Base-by-base conservation (phyloP, 2,113 vertebrate genomes). In the Microtus oregoni region DNA sequence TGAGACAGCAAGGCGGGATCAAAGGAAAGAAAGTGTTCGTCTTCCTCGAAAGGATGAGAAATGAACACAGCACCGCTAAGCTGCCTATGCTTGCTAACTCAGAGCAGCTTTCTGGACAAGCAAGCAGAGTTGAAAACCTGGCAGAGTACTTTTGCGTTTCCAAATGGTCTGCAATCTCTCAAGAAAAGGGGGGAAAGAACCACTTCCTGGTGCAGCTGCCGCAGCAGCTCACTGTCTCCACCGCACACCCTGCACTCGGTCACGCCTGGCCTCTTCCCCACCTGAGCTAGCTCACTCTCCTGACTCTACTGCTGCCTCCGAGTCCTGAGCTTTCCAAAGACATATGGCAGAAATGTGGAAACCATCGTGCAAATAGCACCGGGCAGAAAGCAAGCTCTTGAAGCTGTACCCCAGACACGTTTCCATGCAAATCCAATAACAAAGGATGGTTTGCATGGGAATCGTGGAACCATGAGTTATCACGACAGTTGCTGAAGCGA, bases 311-410 rank as follows among this genome's bases (percentile, higher is more conserved):
- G 78, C 95, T 0, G 10, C 72, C 94, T 81, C 68, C 15, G 88
- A 88, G 92, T 73, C 86, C 38, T 35, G 38, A 87, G 87, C 70
- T 77, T 85, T 28, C n/a, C 32, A 15, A 90, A 97, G 96, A 96
- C 96, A 94, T 22, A 55, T 2, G 94, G 97, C 92, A 95, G 94
- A 93, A 98, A 97, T 96, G 97, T 95, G 90, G 94, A 97, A 96
- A 97, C 20, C 0, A 0, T 93, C 97, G 88, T 96, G 86, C 28
- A 0, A 20, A 0, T 24, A 5, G 0, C 94, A 83, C 24, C 28
- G 0, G 3, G 50, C 88, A 78, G 92, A 97, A 95, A 93, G 78
- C 82, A 86, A 90, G 86, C 79, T 94, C 91, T 76, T 52, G 96
- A 93, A 94, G 95, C 89, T 6, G 5, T 7, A 0, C 44, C 96